Evolutionary conservation across 2,797 vertebrate genomes (phyloP).

Genomic region (Tachyglossus aculeatus): DNA sequence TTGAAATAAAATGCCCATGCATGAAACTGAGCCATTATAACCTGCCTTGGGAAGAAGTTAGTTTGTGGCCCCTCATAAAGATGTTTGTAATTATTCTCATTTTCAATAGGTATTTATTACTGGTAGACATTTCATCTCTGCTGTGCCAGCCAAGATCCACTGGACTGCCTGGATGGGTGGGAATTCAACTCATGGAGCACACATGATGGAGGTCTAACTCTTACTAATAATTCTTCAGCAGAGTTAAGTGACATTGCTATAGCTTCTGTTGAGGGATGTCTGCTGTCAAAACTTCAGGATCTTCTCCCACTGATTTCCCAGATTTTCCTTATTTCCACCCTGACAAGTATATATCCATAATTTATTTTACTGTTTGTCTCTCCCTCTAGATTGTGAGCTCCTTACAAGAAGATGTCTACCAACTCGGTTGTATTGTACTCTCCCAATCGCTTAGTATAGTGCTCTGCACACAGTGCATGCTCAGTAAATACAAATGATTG

Average conservation of each 20-base stretch:
- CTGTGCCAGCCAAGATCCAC: not conserved
- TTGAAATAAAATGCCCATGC: constrained; percentile 32
- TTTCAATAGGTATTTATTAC: constrained; percentile 27
- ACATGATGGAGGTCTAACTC: constrained; percentile 4
- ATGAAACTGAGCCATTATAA: constrained; percentile 41
- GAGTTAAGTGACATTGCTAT: not conserved
- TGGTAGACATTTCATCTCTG: constrained; percentile 16
- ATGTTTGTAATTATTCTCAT: constrained; percentile 41
- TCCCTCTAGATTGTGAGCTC: no score
- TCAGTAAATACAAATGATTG: no score
- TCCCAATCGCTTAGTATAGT: no score
- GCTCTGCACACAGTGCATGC: no score
- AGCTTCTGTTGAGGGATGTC: not conserved
- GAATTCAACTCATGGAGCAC: not conserved
- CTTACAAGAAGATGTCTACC: no score
- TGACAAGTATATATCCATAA: no score
- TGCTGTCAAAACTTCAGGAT: not conserved
- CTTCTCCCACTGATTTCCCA: no score
- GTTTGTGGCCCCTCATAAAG: constrained; percentile 11
- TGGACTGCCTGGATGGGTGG: not conserved
- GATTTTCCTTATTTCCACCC: no score
- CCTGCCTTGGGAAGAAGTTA: constrained; percentile 13
- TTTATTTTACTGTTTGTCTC: no score
- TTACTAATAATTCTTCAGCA: not conserved
- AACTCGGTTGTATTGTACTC: no score